These are phyloP conservation scores for Strigamia maritima DNA, from an alignment of 2,888 invertebrate genomes.

Conservation along the genomic window DNA sequence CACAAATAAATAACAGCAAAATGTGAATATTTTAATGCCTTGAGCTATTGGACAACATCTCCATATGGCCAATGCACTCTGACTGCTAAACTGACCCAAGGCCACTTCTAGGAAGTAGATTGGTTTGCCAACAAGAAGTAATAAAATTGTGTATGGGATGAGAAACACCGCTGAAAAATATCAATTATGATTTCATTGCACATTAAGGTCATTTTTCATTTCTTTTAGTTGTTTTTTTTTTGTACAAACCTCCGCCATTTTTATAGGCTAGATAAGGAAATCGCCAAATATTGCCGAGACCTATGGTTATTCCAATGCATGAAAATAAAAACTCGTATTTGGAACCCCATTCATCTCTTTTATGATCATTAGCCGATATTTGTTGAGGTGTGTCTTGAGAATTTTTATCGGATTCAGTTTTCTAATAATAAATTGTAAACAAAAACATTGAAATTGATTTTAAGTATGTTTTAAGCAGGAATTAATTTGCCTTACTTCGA, in stretches of 20 bases:
- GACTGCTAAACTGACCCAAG: constrained; percentile 72
- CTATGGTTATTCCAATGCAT: constrained; percentile 44
- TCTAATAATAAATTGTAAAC: no score
- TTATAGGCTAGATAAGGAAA: constrained; percentile 45
- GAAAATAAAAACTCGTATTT: constrained; percentile 43
- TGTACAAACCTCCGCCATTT: constrained; percentile 46
- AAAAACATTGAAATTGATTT: no score
- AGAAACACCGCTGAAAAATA: constrained; percentile 11
- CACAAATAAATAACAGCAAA: neutral
- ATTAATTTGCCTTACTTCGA: no score
- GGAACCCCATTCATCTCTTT: constrained; percentile 42
- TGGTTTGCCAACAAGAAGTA: constrained; percentile 61
- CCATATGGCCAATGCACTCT: constrained; percentile 76
- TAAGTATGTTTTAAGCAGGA: no score
- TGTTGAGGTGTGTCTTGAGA: neutral
- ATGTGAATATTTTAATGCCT: neutral
- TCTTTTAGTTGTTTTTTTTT: no score
- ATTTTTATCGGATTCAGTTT: no score
- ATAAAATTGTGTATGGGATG: constrained; percentile 35
- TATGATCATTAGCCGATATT: neutral
- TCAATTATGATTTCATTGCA: neutral
- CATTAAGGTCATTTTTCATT: neutral
- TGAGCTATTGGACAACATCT: constrained; percentile 55
- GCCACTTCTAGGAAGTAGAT: constrained; percentile 75
- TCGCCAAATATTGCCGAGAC: constrained; percentile 40